A percentile compares a stretch with the other conserved stretches of the same genome.
These are phyloP conservation scores for Notolabrus celidotus DNA, from an alignment of 2,797 vertebrate species.

Conservation along the genomic window DNA sequence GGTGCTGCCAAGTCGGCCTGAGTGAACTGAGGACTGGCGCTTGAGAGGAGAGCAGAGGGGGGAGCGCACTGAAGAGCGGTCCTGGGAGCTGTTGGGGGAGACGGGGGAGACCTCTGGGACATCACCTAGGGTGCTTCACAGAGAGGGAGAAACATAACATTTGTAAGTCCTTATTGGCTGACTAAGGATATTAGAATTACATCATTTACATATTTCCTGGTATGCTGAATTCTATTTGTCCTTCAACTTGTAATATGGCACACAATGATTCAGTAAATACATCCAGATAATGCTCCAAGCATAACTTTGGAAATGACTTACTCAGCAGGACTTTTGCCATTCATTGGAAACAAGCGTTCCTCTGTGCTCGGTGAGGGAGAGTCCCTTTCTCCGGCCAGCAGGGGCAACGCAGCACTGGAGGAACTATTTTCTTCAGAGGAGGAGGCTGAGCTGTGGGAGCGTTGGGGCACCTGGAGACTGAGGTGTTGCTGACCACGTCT, in stretches of 20 bases:
- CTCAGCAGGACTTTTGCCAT: slow-evolving; percentile 88
- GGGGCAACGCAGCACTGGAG: slow-evolving; percentile 93
- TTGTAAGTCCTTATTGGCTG: background rate
- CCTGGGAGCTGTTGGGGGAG: slow-evolving; percentile 90
- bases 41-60: slow-evolving; percentile 94
- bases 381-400: slow-evolving; percentile 93
- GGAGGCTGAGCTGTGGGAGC: slow-evolving; percentile 95
- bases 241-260: background rate
- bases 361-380: slow-evolving; percentile 90
- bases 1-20: slow-evolving; percentile 93
- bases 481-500: slow-evolving; percentile 87
- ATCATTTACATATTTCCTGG: background rate
- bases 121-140: slow-evolving; percentile 83
- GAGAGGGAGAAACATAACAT: background rate
- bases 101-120: slow-evolving; percentile 86
- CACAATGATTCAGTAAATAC: background rate
- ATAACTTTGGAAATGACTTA: slow-evolving; percentile 76
- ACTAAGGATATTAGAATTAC: background rate
- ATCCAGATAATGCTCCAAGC: background rate
- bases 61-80: slow-evolving; percentile 88
- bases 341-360: slow-evolving; percentile 82
- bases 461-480: slow-evolving; percentile 93
- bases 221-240: background rate
- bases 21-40: slow-evolving; percentile 93
- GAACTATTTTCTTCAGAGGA: slow-evolving; percentile 97